A percentile compares a stretch with the other conserved stretches of the same genome.
Evolutionary conservation across 2,888 invertebrate species (phyloP).

Genomic region (Prosapia bicincta): DNA sequence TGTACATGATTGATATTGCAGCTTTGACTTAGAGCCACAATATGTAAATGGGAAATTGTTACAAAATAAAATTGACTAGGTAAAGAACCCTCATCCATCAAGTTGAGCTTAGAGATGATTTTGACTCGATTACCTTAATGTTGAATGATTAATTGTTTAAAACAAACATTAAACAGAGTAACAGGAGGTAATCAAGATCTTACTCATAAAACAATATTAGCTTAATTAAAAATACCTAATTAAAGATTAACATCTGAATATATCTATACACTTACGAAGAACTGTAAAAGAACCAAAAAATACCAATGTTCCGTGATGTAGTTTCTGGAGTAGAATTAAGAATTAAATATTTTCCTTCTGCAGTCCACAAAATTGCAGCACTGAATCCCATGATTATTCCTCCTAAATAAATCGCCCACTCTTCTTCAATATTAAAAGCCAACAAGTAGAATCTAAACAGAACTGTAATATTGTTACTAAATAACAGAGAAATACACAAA

Average conservation of each 20-base stretch:
- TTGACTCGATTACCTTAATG: too few species aligned
- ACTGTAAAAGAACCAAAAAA: constrained; percentile 36
- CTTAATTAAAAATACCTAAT: too few species aligned
- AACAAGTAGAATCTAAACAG: constrained; percentile 32
- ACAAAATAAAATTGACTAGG: too few species aligned
- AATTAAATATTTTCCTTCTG: constrained; percentile 35
- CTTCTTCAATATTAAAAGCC: constrained; percentile 31
- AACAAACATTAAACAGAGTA: too few species aligned
- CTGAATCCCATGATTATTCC: constrained; percentile 33
- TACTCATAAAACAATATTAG: too few species aligned
- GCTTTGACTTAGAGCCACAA: too few species aligned
- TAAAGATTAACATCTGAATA: neutral
- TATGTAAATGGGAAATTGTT: too few species aligned
- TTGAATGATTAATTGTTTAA: too few species aligned
- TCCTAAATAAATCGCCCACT: constrained; percentile 34
- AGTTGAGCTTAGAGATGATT: too few species aligned
- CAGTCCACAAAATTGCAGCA: constrained; percentile 36
- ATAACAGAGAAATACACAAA: neutral
- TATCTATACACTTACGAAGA: constrained; percentile 34
- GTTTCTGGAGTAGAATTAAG: constrained; percentile 32
- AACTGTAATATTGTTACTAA: constrained; percentile 2
- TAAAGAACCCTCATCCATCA: too few species aligned
- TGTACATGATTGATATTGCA: too few species aligned
- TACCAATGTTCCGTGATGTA: constrained; percentile 33
- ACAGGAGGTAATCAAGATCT: too few species aligned